A percentile compares a stretch with the other conserved stretches of the same genome.
These are phyloP conservation scores for Drosophila cardini DNA, from an alignment of 1,140 invertebrate genomes.

Conservation along the genomic window DNA sequence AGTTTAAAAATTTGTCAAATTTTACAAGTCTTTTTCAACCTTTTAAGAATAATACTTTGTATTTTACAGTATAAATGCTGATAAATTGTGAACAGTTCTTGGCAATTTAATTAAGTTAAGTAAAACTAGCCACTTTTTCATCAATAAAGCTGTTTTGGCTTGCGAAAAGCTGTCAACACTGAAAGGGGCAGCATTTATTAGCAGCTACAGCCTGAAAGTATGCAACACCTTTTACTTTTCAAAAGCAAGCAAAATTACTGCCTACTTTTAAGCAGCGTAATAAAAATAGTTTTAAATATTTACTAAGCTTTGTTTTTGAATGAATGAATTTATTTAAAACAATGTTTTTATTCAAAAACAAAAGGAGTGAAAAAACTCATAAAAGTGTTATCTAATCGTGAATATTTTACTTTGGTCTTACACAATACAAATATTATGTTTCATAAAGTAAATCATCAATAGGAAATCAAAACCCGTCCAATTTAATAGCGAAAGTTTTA, in stretches of 20 bases:
- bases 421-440: slow-evolving; percentile 18
- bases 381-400: slow-evolving; percentile 30
- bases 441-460: slow-evolving; percentile 11
- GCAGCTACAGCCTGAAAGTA: neutral
- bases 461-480: slow-evolving; percentile 39
- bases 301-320: neutral
- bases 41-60: no score
- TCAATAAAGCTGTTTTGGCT: no score
- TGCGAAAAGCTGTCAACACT: neutral
- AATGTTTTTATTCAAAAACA: neutral
- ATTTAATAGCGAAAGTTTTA: slow-evolving; percentile 41
- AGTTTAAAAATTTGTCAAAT: no score
- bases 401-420: slow-evolving; percentile 17
- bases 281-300: neutral
- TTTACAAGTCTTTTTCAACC: no score
- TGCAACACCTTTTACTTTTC: neutral
- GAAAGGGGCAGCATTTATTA: neutral
- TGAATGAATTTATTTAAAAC: no score
- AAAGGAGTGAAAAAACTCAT: neutral
- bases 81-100: no score
- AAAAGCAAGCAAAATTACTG: neutral
- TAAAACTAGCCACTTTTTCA: no score
- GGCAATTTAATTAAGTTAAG: no score
- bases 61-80: no score
- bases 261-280: neutral